A percentile compares a stretch with the other conserved stretches of the same genome.
Conservation (phyloP, 2,113 vertebrate genomes). For the Eubucco bourcierii region DNA sequence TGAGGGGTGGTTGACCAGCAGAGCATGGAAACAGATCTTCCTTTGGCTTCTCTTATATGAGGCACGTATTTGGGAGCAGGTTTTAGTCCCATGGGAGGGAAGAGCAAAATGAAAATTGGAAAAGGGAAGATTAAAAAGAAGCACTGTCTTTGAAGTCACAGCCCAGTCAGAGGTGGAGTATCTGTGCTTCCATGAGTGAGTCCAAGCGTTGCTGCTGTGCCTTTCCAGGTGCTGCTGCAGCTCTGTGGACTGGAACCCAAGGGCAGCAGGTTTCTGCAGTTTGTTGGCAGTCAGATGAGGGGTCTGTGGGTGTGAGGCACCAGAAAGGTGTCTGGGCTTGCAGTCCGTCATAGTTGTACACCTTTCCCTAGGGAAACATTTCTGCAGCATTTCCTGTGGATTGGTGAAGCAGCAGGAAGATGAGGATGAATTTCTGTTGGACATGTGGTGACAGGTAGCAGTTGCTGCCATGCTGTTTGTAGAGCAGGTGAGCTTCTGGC, state of each 20-base stretch:
- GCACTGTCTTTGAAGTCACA: neutral
- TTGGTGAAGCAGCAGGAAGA: neutral
- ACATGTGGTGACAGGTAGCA: neutral
- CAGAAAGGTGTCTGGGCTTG: neutral
- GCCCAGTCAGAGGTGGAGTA: neutral
- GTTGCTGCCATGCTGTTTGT: neutral
- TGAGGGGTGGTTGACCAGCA: neutral
- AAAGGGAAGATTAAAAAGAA: conserved; percentile 2
- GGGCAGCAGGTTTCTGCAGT: neutral
- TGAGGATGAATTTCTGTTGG: neutral
- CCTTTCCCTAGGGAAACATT: neutral
- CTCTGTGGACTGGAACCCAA: neutral
- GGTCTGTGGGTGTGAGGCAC: neutral
- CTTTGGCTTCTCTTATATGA: fast-evolving
- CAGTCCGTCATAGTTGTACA: neutral
- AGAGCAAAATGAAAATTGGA: neutral
- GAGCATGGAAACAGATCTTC: neutral
- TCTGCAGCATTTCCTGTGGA: neutral
- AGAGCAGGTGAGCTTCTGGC: neutral
- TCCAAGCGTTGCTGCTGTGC: neutral
- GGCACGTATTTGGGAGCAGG: neutral
- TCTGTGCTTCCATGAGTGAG: neutral
- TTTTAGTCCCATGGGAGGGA: neutral
- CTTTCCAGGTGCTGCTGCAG: neutral
- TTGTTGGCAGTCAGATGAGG: neutral